Evolutionary conservation across 1,140 invertebrate genomes (phyloP).

Genomic region (Pseudomyrmex flavicornis): DNA sequence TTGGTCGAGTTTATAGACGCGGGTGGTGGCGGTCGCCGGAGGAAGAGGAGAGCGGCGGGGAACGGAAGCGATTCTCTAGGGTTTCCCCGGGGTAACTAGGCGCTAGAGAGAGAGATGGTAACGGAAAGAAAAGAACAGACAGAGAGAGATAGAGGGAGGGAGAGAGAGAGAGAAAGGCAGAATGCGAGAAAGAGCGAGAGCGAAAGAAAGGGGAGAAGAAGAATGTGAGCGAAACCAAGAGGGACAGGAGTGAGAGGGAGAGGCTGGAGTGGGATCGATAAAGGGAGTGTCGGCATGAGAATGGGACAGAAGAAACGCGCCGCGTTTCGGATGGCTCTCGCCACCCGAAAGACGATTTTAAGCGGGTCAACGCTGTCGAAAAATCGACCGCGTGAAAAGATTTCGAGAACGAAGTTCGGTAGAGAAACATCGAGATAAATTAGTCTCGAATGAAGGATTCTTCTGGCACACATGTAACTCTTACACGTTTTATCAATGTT

Average conservation of each 20-base stretch:
- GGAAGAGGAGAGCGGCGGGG: constrained; percentile 62
- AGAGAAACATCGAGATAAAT: neutral
- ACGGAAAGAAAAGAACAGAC: constrained; percentile 34
- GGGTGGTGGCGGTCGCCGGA: constrained; percentile 63
- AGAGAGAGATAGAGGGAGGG: constrained; percentile 28
- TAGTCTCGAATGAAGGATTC: neutral
- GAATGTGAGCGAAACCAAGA: constrained; percentile 69
- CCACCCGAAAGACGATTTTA: constrained; percentile 75
- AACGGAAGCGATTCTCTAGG: constrained; percentile 72
- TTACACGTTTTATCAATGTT: neutral
- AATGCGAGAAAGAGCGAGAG: constrained; percentile 59
- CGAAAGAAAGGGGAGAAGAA: constrained; percentile 73
- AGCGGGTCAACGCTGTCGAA: constrained; percentile 64
- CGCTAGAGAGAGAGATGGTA: constrained; percentile 68
- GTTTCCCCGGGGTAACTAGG: constrained; percentile 74
- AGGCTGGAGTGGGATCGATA: constrained; percentile 80
- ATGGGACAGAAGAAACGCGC: constrained; percentile 75
- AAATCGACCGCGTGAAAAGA: constrained; percentile 58
- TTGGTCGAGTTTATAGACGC: constrained; percentile 72
- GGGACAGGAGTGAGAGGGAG: constrained; percentile 70
- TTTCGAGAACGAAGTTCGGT: neutral
- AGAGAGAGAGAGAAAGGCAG: constrained; percentile 49
- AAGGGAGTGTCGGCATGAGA: constrained; percentile 83
- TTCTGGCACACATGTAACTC: neutral
- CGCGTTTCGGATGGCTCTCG: constrained; percentile 62